These are phyloP conservation scores for Megaceryle alcyon DNA, from an alignment of 2,797 vertebrate genomes.

Conservation along the genomic window DNA sequence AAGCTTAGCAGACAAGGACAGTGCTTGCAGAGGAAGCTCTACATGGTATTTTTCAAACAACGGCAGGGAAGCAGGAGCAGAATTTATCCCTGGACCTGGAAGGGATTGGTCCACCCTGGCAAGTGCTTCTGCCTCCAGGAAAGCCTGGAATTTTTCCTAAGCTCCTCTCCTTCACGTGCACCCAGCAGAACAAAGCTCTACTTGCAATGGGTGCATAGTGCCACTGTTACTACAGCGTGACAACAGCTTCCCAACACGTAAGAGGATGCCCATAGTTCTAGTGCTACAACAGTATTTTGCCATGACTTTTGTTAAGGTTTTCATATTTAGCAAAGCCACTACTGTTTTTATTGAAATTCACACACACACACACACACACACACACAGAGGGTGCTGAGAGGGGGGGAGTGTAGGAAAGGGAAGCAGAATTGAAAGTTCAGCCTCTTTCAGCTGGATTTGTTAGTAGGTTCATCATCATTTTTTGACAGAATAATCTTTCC, in stretches of 20 bases:
- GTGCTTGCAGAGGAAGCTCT: background rate
- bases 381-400: background rate
- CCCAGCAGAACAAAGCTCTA: background rate
- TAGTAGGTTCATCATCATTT: slow-evolving; percentile 47
- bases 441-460: slow-evolving; percentile 57
- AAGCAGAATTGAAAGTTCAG: slow-evolving; percentile 52
- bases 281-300: background rate
- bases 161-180: accelerated
- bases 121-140: background rate
- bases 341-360: background rate
- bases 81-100: background rate
- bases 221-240: accelerated
- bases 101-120: background rate
- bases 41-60: background rate
- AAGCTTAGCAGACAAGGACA: background rate
- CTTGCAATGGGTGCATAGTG: background rate
- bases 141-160: background rate
- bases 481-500: slow-evolving; percentile 68
- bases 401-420: background rate
- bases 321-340: background rate
- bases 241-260: background rate
- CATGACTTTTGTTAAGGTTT: background rate
- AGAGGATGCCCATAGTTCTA: background rate
- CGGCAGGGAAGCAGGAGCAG: background rate
- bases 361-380: background rate